phyloP scores from a whole-genome alignment of 2,113 vertebrate species.

The Cyprinodon tularosa region DNA sequence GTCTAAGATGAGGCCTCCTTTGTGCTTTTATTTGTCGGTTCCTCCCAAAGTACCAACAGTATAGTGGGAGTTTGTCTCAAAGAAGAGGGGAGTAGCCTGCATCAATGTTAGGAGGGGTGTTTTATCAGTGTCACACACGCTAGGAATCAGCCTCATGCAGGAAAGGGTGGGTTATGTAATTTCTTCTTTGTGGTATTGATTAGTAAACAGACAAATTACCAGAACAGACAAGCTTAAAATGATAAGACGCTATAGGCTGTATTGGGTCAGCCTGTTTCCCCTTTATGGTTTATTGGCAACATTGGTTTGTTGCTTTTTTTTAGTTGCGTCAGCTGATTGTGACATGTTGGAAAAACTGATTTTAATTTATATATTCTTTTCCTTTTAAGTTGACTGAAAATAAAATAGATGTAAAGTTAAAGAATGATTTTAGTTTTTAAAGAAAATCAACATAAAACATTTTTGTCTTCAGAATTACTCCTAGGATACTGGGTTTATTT shows the following conservation, averaged over 20 bases:
- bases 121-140: constrained; percentile 65
- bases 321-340: neutral
- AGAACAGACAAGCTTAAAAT: constrained; percentile 6
- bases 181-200: constrained; percentile 49
- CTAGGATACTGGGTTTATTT: neutral
- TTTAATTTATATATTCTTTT: too few relatives aligned
- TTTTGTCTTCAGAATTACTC: neutral
- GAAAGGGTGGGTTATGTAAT: constrained; percentile 49
- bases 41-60: neutral
- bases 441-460: neutral
- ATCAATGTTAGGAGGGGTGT: constrained; percentile 33
- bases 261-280: neutral
- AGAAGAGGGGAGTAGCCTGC: constrained; percentile 46
- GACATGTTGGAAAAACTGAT: neutral
- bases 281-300: neutral
- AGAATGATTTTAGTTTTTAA: neutral
- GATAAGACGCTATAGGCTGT: neutral
- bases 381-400: neutral
- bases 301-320: neutral
- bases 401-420: neutral
- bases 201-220: constrained; percentile 40
- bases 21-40: constrained; percentile 9
- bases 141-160: constrained; percentile 47
- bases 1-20: neutral
- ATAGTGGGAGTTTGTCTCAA: neutral